Percentiles rank a stretch among this genome's conserved stretches.
Evolutionary conservation across 2,113 vertebrate genomes (phyloP).

Genomic region (Capra hircus): DNA sequence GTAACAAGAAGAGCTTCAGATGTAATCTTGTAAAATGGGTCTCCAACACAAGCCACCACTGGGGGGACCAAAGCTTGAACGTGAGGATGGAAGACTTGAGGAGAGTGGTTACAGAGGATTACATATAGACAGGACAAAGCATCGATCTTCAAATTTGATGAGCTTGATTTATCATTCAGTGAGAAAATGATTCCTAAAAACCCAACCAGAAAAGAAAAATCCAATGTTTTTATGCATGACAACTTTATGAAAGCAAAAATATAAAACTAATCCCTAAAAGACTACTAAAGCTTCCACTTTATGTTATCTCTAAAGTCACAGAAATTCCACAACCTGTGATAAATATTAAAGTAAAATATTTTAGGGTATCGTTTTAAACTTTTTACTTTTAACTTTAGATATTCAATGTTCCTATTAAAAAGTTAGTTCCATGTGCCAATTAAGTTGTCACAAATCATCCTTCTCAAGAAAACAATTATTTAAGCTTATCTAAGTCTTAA

Average conservation of each 20-base stretch:
- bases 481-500: constrained; percentile 5
- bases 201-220: constrained; percentile 30
- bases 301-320: background rate
- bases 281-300: background rate
- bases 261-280: background rate
- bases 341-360: constrained; percentile 1
- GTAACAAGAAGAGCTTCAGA: constrained; percentile 98
- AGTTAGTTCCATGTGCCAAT: background rate
- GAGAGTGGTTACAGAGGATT: constrained; percentile 96
- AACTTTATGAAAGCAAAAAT: background rate
- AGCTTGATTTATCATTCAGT: constrained; percentile 98
- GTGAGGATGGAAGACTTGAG: constrained; percentile 97
- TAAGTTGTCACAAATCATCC: background rate
- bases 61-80: constrained; percentile 95
- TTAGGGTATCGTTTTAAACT: background rate
- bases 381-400: constrained; percentile 36
- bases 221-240: background rate
- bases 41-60: constrained; percentile 96
- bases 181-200: constrained; percentile 96
- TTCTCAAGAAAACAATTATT: background rate
- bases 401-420: background rate
- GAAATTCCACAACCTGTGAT: background rate
- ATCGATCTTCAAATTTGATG: constrained; percentile 98
- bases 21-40: constrained; percentile 99
- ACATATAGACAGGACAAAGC: constrained; percentile 96